phyloP scores from a whole-genome alignment of 2,888 invertebrate species.

The Acleris emargana region DNA sequence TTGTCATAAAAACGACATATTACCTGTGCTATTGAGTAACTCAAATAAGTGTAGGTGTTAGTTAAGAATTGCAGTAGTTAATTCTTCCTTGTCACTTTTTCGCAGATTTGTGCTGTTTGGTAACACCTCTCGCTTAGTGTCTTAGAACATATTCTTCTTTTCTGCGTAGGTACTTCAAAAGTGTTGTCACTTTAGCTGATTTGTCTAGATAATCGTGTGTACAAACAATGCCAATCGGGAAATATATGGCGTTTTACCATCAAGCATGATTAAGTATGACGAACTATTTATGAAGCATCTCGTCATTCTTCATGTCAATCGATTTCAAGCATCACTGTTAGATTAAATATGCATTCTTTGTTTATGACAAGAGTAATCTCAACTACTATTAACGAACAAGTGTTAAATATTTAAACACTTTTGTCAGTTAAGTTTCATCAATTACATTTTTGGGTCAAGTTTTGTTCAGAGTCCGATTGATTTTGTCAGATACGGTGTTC shows the following conservation, averaged over 20 bases:
- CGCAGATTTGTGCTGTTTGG: conserved; percentile 50
- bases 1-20: conserved; percentile 51
- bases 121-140: conserved; percentile 40
- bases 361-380: conserved; percentile 9
- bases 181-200: too few species aligned
- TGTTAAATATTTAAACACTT: conserved; percentile 39
- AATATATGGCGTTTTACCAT: not conserved
- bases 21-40: conserved; percentile 58
- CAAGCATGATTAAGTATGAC: not conserved
- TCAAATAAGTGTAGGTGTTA: conserved; percentile 52
- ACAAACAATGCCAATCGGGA: conserved; percentile 20
- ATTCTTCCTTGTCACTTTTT: conserved; percentile 61
- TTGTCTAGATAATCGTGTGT: not conserved
- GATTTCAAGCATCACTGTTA: conserved; percentile 5
- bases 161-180: too few species aligned
- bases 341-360: conserved; percentile 13
- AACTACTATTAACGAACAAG: conserved; percentile 21
- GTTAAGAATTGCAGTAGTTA: conserved; percentile 60
- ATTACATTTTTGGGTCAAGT: conserved; percentile 79
- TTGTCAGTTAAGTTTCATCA: conserved; percentile 61
- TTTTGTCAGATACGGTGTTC: conserved; percentile 81
- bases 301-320: not conserved
- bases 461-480: conserved; percentile 79
- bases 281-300: not conserved
- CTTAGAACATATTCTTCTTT: not conserved